phyloP scores from a whole-genome alignment of 1,140 invertebrate genomes.

The Odontomachus brunneus region DNA sequence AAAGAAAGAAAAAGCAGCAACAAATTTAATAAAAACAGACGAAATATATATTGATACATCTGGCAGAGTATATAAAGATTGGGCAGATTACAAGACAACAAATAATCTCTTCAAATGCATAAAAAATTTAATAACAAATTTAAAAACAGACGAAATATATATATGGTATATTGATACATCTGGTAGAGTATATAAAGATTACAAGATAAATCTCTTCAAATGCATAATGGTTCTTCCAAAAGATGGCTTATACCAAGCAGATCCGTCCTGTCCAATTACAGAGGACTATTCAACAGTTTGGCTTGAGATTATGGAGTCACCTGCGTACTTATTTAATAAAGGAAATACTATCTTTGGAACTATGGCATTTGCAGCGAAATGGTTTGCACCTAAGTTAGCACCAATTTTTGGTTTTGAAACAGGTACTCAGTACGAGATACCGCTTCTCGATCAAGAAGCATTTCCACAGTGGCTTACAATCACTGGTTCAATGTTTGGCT shows the following conservation, averaged over 20 bases:
- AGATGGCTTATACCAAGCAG: slow-evolving; percentile 78
- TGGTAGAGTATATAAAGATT: slow-evolving; percentile 79
- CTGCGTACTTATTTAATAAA: slow-evolving; percentile 72
- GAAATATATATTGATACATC: slow-evolving; percentile 74
- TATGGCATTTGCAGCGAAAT: slow-evolving; percentile 72
- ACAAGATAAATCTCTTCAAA: slow-evolving; percentile 69
- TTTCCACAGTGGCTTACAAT: slow-evolving; percentile 69
- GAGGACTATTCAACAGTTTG: slow-evolving; percentile 66
- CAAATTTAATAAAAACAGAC: neutral
- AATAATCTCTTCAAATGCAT: slow-evolving; percentile 79
- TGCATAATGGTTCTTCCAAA: slow-evolving; percentile 80
- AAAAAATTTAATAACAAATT: too few species aligned
- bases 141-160: neutral
- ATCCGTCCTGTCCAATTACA: slow-evolving; percentile 53
- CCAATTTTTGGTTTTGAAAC: slow-evolving; percentile 62
- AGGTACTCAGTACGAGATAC: too few species aligned
- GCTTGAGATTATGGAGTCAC: slow-evolving; percentile 80
- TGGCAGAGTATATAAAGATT: slow-evolving; percentile 77
- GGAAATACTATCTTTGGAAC: too few species aligned
- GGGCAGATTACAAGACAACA: slow-evolving; percentile 76
- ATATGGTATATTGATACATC: slow-evolving; percentile 77
- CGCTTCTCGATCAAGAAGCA: slow-evolving; percentile 54
- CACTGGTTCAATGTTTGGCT: slow-evolving; percentile 51
- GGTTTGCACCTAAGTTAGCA: slow-evolving; percentile 78
- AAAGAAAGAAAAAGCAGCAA: neutral